Evolutionary conservation across 2,888 invertebrate genomes (phyloP).

Genomic region (Leptinotarsa rubiginosa): DNA sequence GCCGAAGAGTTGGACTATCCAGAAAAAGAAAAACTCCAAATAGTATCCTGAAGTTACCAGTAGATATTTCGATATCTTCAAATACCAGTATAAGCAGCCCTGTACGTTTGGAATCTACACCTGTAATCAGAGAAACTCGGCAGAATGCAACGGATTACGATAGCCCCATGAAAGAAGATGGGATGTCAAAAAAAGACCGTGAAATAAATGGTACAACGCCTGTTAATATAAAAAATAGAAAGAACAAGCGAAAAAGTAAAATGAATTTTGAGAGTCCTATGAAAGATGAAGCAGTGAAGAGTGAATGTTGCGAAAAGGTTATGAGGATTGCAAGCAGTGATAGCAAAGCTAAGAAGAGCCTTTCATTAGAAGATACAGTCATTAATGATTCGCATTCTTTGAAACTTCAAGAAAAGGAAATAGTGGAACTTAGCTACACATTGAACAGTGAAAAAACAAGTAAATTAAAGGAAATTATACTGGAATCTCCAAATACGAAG

Average conservation of each 20-base stretch:
- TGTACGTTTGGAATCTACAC: conserved; percentile 31
- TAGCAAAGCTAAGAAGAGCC: conserved; percentile 1
- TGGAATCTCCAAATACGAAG: not conserved
- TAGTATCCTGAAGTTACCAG: conserved; percentile 35
- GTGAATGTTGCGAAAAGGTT: not conserved
- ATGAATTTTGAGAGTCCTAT: conserved; percentile 18
- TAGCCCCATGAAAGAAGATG: not conserved
- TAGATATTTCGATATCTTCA: conserved; percentile 30
- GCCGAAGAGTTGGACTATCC: conserved; percentile 69
- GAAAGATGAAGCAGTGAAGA: not conserved
- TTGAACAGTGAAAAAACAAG: no score
- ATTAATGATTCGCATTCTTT: not conserved
- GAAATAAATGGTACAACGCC: conserved; percentile 3
- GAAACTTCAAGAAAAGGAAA: not conserved
- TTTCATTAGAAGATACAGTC: not conserved
- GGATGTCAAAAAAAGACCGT: not conserved
- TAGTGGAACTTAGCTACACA: not conserved
- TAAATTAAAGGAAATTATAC: not conserved
- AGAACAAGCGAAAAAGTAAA: conserved; percentile 18
- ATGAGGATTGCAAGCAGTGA: not conserved
- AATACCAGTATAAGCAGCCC: conserved; percentile 22
- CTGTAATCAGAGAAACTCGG: conserved; percentile 23
- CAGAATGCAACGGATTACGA: conserved; percentile 4
- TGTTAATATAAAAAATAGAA: conserved; percentile 2
- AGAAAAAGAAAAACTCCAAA: conserved; percentile 57